Evolutionary conservation across 2,797 vertebrate species (phyloP), one percentile per base, ranked within the genome.

Genomic region (Hippoglossus hippoglossus): DNA sequence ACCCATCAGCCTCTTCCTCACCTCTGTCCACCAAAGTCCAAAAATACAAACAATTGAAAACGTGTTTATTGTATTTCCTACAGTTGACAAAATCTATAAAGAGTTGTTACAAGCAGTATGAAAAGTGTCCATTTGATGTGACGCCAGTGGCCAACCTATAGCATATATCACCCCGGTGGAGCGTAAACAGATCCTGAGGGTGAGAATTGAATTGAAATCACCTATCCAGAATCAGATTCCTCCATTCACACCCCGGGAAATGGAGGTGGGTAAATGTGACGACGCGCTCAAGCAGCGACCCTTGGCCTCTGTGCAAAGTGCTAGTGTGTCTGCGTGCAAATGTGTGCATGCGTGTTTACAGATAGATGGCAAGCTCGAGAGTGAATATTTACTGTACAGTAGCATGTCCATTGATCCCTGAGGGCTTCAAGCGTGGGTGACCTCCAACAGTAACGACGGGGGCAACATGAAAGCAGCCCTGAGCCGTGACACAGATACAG

Each of bases 201-300:
- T 98, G 97, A 95, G 96, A 99, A 99, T 99, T 98, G 97, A 98
- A 97, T 95, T 96, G 95, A 97, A 98, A 97, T 97, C 97, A 97
- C 96, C 96, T 96, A 94, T 91, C 94, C 91, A 90, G 93, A 94
- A 92, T 66, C 67, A 93, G 94, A 96, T 95, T 96, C 95, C 95
- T 94, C 94, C 91, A 92, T 96, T 97, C 94, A 70, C 96, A 96
- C 96, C 93, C 92, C 87, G 64, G 93, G 93, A 91, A 89, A 82
- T 79, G 64, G 71, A 80, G 72, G 66, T 22, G 82, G 59, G 56
- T 58, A 71, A 79, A 83, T 79, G 81, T 82, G 89, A 77, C 8
- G 63, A 85, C 62, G 71, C 81, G 74, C 72, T 55, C 22, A 13
- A 31, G 50, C 70, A 70, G 82, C 73, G 87, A 72, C 81, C 74